A percentile compares a stretch with the other conserved stretches of the same genome.
Conservation (phyloP, 2,888 invertebrate genomes). For the Eupsilia transversa region DNA sequence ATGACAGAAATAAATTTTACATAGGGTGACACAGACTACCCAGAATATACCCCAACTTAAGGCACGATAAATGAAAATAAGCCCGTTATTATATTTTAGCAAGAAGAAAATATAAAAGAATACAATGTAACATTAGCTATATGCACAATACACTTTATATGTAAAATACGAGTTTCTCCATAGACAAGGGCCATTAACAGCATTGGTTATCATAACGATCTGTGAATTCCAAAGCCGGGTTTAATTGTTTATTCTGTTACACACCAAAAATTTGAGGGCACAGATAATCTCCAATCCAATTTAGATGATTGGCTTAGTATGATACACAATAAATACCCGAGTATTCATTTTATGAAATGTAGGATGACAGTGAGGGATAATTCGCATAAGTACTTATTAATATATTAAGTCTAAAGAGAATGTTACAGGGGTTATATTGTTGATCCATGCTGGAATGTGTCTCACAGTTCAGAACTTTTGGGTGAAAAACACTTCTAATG, state of each 20-base stretch:
- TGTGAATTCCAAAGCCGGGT: conserved; percentile 51
- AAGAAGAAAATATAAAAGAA: conserved; percentile 16
- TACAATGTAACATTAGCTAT: conserved; percentile 13
- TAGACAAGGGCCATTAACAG: conserved; percentile 42
- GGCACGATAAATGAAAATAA: conserved; percentile 29
- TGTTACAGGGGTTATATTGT: conserved; percentile 31
- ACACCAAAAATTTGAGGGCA: conserved; percentile 55
- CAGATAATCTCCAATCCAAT: conserved; percentile 63
- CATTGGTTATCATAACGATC: conserved; percentile 51
- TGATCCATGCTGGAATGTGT: conserved; percentile 48
- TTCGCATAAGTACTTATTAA: conserved; percentile 42
- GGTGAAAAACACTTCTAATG: conserved; percentile 48
- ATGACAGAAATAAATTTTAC: too few species aligned
- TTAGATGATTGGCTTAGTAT: conserved; percentile 61
- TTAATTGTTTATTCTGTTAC: conserved; percentile 61
- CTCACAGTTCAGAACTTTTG: conserved; percentile 45
- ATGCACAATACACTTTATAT: conserved; percentile 24
- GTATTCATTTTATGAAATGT: conserved; percentile 46
- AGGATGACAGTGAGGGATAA: conserved; percentile 39
- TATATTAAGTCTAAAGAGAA: conserved; percentile 37
- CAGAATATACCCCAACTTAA: conserved; percentile 36
- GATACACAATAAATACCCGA: conserved; percentile 58
- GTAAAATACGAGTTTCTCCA: conserved; percentile 13
- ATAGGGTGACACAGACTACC: too few species aligned
- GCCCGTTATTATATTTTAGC: background rate